Evolutionary conservation across 2,113 vertebrate species (phyloP).

Genomic region (Caracal caracal): DNA sequence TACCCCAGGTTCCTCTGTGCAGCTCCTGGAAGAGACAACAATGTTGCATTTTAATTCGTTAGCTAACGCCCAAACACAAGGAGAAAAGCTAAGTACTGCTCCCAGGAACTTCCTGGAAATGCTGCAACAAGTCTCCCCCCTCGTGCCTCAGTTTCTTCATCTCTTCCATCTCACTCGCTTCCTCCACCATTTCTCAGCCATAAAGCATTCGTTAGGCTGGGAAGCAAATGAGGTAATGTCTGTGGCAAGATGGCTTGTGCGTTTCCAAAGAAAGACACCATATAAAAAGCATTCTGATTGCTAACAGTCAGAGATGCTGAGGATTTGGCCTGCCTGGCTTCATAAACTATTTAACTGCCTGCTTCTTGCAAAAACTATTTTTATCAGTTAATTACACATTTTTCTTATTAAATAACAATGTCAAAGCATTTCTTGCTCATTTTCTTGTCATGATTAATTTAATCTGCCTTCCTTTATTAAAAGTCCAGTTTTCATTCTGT

Average conservation of each 20-base stretch:
- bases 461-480: slow-evolving; percentile 84
- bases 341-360: slow-evolving; percentile 76
- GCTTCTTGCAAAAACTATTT: slow-evolving; percentile 84
- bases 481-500: slow-evolving; percentile 80
- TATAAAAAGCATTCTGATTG: slow-evolving; percentile 82
- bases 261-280: slow-evolving; percentile 83
- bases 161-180: background rate
- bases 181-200: slow-evolving; percentile 66
- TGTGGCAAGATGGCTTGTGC: slow-evolving; percentile 73
- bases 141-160: slow-evolving; percentile 74
- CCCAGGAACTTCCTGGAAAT: background rate
- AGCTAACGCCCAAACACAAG: slow-evolving; percentile 15
- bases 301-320: slow-evolving; percentile 74
- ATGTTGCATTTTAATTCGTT: slow-evolving; percentile 61
- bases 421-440: slow-evolving; percentile 81
- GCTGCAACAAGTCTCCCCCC: background rate
- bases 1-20: slow-evolving; percentile 44
- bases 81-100: background rate
- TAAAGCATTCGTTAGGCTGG: slow-evolving; percentile 74
- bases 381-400: slow-evolving; percentile 82
- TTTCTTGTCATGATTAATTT: slow-evolving; percentile 86
- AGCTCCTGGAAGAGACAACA: slow-evolving; percentile 55
- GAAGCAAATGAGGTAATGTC: slow-evolving; percentile 82
- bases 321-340: slow-evolving; percentile 78
- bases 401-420: slow-evolving; percentile 82